Conservation (phyloP, 2,797 vertebrate species). For the Poliocrania exsul region DNA sequence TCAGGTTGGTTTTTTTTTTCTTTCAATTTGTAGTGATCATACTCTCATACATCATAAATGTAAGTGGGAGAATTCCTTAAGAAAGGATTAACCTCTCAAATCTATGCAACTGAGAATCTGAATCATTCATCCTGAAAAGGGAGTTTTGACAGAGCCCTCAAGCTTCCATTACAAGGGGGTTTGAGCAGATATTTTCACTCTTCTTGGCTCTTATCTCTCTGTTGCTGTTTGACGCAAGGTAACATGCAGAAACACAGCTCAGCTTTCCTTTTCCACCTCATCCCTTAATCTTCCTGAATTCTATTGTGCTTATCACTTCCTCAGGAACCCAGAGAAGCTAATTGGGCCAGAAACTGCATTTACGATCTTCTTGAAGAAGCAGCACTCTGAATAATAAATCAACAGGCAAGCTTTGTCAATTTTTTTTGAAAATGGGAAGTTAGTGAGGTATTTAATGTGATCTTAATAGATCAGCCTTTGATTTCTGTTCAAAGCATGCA, state of each 20-base stretch:
- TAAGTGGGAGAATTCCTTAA: neutral
- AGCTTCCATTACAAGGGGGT: neutral
- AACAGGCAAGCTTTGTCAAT: conserved; percentile 38
- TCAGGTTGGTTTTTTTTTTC: neutral
- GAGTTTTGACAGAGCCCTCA: neutral
- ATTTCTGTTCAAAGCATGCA: neutral
- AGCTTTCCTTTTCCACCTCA: conserved; percentile 59
- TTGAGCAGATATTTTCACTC: conserved; percentile 24
- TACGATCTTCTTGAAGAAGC: conserved; percentile 38
- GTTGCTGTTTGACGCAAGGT: neutral
- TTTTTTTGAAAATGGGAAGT: conserved; percentile 60
- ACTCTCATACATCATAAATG: neutral
- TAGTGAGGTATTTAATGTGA: conserved; percentile 68
- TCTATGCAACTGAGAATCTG: neutral
- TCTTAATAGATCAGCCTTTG: conserved; percentile 48
- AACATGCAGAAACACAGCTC: conserved; percentile 36
- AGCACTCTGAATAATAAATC: conserved; percentile 64
- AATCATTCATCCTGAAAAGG: neutral
- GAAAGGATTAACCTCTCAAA: conserved; percentile 7
- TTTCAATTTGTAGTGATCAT: neutral
- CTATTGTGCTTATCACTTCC: conserved; percentile 53
- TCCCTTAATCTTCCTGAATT: conserved; percentile 54
- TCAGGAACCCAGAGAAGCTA: conserved; percentile 18
- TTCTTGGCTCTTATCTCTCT: conserved; percentile 35
- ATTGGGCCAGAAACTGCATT: conserved; percentile 61